Conservation (phyloP, 2,797 vertebrate genomes). For the Rhyacichthys aspro region DNA sequence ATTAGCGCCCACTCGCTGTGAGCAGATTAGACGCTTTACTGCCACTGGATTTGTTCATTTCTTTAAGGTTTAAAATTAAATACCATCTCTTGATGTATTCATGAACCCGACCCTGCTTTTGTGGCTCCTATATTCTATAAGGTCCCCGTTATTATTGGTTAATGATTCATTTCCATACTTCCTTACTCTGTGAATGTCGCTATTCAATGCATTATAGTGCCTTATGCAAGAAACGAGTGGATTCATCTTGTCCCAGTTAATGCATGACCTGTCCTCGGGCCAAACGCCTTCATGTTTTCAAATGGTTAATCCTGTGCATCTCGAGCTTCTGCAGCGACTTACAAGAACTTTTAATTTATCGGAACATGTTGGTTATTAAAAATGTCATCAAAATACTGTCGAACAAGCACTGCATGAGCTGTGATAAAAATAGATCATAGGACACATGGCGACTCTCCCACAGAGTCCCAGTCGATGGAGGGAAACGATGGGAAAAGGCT, state of each 20-base stretch:
- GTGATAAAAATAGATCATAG: conserved; percentile 47
- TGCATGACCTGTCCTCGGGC: conserved; percentile 52
- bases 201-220: conserved; percentile 42
- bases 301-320: conserved; percentile 48
- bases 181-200: conserved; percentile 25
- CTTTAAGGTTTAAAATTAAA: conserved; percentile 14
- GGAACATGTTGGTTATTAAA: background rate
- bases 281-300: conserved; percentile 34
- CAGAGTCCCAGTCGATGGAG: conserved; percentile 30
- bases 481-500: conserved; percentile 51
- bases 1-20: conserved; percentile 32
- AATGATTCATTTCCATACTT: too few species aligned
- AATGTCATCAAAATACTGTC: conserved; percentile 4
- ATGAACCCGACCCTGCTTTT: conserved; percentile 1
- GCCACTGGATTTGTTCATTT: conserved; percentile 11
- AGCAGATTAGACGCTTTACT: conserved; percentile 25
- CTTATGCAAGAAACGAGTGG: conserved; percentile 54
- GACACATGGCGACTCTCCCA: conserved; percentile 34
- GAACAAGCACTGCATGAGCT: background rate
- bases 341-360: conserved; percentile 5
- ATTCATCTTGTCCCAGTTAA: conserved; percentile 60
- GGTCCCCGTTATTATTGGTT: conserved; percentile 13
- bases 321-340: background rate
- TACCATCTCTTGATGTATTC: conserved; percentile 1
- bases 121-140: background rate